Base-by-base conservation (phyloP, 2,113 vertebrate species). In the Aptenodytes forsteri region DNA sequence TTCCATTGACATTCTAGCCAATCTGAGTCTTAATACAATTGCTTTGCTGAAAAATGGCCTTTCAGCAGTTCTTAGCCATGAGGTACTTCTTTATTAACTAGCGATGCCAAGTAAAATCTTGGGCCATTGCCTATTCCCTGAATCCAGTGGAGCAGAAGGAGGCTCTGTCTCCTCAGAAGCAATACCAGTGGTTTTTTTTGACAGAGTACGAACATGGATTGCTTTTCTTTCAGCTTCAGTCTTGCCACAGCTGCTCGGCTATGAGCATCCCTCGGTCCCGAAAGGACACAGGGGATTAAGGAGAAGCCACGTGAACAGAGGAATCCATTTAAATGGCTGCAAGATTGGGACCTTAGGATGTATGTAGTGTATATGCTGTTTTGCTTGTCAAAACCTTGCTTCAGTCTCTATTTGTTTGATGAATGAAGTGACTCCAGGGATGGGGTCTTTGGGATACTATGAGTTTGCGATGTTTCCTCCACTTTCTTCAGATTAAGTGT, bases 11-110 rank as follows among this genome's bases (percentile, higher is more conserved):
- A 72, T 96, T 91, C 75, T 84, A 93, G 83, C 87, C 83, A 87
- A 40, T 90, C 40, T 76, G 75, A 91, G 65, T 95, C 91, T 93
- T 93, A 95, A 89, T 89, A 34, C 70, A 94, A 80, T 87, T 93
- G 83, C 70, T 93, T 96, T 6, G 3, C 80, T 95, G 86, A 88
- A 54, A 95, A 95, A 96, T 54, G 62, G 30, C 79, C 78, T 94
- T 89, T 93, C 91, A 85, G 89, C 81, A 55, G 58, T 72, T 77
- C 70, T 73, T 66, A 62, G 95, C 50, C 42, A 44, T 87, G 61
- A 96, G 49, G 56, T 85, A 70, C 56, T 97, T 83, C 49, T 76
- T 90, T 89, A 92, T 96, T 94, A 96, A 93, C 47, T 89, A 15
- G 42, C 44, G 55, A 78, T 91, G 64, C 76, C 91, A 94, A 85